Percentiles rank a stretch among this genome's conserved stretches.
Conservation (phyloP, 2,888 invertebrate genomes). For the Parelbella ahira region DNA sequence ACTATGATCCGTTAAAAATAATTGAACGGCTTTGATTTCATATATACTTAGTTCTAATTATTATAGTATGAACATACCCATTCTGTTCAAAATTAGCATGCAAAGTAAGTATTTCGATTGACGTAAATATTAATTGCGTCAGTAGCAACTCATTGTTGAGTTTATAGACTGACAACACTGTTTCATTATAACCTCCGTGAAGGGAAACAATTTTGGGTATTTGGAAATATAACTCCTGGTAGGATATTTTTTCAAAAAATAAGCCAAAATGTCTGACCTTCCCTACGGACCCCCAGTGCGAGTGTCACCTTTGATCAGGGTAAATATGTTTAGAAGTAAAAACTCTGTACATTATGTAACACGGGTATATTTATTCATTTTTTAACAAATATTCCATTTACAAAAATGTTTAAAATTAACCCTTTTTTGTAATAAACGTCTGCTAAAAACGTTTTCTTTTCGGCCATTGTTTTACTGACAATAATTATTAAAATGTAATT, state of each 20-base stretch:
- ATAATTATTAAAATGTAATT: no score
- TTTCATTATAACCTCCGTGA: conserved; percentile 41
- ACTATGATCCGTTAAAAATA: background rate
- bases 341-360: conserved; percentile 51
- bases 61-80: no score
- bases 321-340: conserved; percentile 51
- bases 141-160: no score
- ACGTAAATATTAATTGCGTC: no score
- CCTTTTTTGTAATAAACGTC: no score
- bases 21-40: no score
- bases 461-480: no score
- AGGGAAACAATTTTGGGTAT: conserved; percentile 36
- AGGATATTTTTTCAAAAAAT: conserved; percentile 41
- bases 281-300: conserved; percentile 84
- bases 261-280: conserved; percentile 61
- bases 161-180: conserved; percentile 7
- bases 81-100: no score
- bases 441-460: no score
- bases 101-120: no score
- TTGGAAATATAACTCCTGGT: conserved; percentile 49
- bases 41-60: no score
- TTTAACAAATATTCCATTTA: conserved; percentile 30
- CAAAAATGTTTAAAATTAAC: conserved; percentile 19
- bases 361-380: conserved; percentile 42
- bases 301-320: conserved; percentile 91